Percentiles rank a stretch among this genome's conserved stretches.
Evolutionary conservation across 2,888 invertebrate genomes (phyloP).

Genomic region (Aleiodes alternator): DNA sequence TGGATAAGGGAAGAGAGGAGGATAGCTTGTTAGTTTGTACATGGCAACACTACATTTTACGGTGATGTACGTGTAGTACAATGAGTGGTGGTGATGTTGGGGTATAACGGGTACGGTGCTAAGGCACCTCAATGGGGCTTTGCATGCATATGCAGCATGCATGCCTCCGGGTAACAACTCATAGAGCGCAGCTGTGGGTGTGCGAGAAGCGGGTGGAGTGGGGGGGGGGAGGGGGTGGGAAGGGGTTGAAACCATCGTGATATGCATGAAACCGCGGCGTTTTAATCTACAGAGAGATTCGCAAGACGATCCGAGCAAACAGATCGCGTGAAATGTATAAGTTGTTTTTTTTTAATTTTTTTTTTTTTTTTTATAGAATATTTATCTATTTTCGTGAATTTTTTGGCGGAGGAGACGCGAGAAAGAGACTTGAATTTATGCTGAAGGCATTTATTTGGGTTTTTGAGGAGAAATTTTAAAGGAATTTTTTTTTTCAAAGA

Average conservation of each 20-base stretch:
- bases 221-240: slow-evolving; percentile 53
- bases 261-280: slow-evolving; percentile 66
- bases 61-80: slow-evolving; percentile 24
- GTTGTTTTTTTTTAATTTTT: too few relatives aligned
- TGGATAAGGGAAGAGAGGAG: slow-evolving; percentile 20
- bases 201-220: slow-evolving; percentile 60
- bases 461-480: too few relatives aligned
- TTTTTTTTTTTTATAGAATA: too few relatives aligned
- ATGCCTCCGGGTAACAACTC: slow-evolving; percentile 72
- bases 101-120: slow-evolving; percentile 42
- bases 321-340: slow-evolving; percentile 29
- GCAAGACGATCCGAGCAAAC: slow-evolving; percentile 33
- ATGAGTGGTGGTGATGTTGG: slow-evolving; percentile 44
- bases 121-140: slow-evolving; percentile 40
- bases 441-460: too few relatives aligned
- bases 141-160: slow-evolving; percentile 73
- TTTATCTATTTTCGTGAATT: too few relatives aligned
- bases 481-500: too few relatives aligned
- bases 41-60: slow-evolving; percentile 42
- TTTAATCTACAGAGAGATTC: slow-evolving; percentile 61
- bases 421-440: too few relatives aligned
- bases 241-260: slow-evolving; percentile 62
- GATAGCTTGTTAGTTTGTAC: slow-evolving; percentile 45
- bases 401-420: too few relatives aligned
- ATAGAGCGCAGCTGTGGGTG: slow-evolving; percentile 54